Percentiles rank a stretch among this genome's conserved stretches.
phyloP scores from a whole-genome alignment of 1,140 invertebrate species.

The Hetaerina americana region DNA sequence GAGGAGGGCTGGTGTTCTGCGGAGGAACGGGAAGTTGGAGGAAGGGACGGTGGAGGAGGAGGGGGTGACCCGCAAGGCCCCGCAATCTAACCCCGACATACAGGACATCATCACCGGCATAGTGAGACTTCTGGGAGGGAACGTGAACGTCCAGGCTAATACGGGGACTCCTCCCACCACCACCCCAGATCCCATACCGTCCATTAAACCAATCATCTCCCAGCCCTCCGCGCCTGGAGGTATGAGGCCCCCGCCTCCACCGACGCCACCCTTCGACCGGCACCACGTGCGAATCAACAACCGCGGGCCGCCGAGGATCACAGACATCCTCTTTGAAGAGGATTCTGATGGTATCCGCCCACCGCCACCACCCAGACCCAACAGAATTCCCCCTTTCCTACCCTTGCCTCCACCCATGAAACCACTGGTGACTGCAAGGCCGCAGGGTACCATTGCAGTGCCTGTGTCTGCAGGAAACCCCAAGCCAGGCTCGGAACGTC shows the following conservation, averaged over 20 bases:
- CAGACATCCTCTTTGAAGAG: conserved; percentile 57
- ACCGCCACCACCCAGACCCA: conserved; percentile 28
- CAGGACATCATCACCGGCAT: conserved; percentile 84
- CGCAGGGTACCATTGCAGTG: not conserved
- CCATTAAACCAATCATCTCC: conserved; percentile 23
- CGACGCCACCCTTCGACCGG: conserved; percentile 25
- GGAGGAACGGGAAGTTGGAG: conserved; percentile 45
- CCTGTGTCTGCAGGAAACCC: not conserved
- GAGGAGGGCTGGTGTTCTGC: conserved; percentile 47
- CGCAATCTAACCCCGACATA: conserved; percentile 46
- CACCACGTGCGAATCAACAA: conserved; percentile 64
- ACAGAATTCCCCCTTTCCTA: conserved; percentile 8
- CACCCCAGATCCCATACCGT: conserved; percentile 27
- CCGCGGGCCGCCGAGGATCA: conserved; percentile 67
- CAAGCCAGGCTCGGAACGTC: not conserved
- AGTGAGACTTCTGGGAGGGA: conserved; percentile 75
- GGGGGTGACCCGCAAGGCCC: conserved; percentile 18
- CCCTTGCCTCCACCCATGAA: not conserved
- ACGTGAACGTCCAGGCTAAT: conserved; percentile 46
- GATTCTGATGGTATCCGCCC: conserved; percentile 17
- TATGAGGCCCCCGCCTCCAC: conserved; percentile 35
- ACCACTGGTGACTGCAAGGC: not conserved
- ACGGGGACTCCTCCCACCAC: not conserved
- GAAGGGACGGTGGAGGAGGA: conserved; percentile 29
- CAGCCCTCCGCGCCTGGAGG: conserved; percentile 30